Base-by-base conservation (phyloP, 2,888 invertebrate species). In the Pachycephus smyrnensis region DNA sequence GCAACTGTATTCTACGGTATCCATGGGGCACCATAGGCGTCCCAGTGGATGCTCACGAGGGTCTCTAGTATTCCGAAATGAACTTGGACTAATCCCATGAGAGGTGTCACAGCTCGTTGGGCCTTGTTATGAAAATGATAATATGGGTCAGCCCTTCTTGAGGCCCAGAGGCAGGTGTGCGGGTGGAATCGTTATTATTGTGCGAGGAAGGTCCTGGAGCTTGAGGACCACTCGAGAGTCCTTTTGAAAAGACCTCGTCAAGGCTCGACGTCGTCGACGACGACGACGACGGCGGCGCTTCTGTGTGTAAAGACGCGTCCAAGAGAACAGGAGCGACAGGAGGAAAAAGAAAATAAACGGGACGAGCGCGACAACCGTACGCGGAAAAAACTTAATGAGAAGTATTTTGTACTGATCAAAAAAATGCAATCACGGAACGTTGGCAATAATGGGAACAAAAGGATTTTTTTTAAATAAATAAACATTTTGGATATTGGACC, bases 151-250 rank as follows among this genome's bases (percentile, higher is more conserved):
- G 77, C 75, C 69, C 74, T 69, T 32, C n/a, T 31, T 31, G 4
- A 69, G 76, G 73, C 69, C 30, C 73, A 33, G 73, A 32, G 77
- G 88, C 88, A 89, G 89, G 89, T 89, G 88, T 82, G 89, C 86
- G 86, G 88, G 87, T 87, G 89, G 86, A 88, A 87, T 86, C 84
- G 87, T 88, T 87, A 89, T 88, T 87, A 86, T 88, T 86, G 83
- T 83, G 79, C 81, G 76, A 81, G 83, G 83, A 84, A 80, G 82
- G 83, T 75, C 81, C 81, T 79, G 80, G 75, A 80, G 79, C 79
- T 84, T 83, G 83, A 86, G 87, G 84, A 84, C 86, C 87, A 84
- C 84, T 88, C 82, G 82, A 87, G 85, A 83, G 87, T 84, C 80
- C 80, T 82, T 88, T 88, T 86, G 81, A 77, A 76, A 71, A 75